A percentile compares a stretch with the other conserved stretches of the same genome.
phyloP scores from a whole-genome alignment of 37 sponge, comb jelly and placozoan species.

The Bolinopsis microptera region DNA sequence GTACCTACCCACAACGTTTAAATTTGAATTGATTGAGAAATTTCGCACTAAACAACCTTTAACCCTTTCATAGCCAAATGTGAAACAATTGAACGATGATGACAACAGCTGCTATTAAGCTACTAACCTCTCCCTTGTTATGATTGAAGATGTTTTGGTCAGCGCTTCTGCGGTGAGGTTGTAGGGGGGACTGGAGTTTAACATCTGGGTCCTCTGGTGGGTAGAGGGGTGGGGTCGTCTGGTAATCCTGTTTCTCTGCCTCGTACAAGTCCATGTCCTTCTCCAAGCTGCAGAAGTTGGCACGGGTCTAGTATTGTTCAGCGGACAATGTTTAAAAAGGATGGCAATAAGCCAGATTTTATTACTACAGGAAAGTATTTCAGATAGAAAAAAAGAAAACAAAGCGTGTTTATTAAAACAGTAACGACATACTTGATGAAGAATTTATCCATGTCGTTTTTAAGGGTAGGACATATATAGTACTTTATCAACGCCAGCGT shows the following conservation, averaged over 20 bases:
- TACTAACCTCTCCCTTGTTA: neutral
- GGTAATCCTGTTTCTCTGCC: neutral
- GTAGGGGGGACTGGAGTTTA: neutral
- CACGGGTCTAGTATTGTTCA: no score
- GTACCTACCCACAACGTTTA: no score
- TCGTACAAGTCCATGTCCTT: neutral
- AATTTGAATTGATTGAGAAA: no score
- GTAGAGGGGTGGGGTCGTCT: neutral
- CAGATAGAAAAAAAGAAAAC: no score
- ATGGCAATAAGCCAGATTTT: no score
- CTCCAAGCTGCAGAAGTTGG: constrained; percentile 5
- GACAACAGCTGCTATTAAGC: no score
- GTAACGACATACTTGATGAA: constrained; percentile 62
- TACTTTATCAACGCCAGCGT: constrained; percentile 39
- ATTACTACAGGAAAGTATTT: no score
- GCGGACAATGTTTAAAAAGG: no score
- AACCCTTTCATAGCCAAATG: no score
- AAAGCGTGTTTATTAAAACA: no score
- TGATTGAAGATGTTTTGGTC: neutral
- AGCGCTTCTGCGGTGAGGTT: neutral
- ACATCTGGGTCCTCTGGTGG: neutral
- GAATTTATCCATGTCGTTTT: constrained; percentile 18
- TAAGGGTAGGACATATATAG: constrained; percentile 31
- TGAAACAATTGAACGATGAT: no score
- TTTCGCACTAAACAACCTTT: no score